Conservation (phyloP, 2,113 vertebrate genomes). For the Noctilio leporinus region DNA sequence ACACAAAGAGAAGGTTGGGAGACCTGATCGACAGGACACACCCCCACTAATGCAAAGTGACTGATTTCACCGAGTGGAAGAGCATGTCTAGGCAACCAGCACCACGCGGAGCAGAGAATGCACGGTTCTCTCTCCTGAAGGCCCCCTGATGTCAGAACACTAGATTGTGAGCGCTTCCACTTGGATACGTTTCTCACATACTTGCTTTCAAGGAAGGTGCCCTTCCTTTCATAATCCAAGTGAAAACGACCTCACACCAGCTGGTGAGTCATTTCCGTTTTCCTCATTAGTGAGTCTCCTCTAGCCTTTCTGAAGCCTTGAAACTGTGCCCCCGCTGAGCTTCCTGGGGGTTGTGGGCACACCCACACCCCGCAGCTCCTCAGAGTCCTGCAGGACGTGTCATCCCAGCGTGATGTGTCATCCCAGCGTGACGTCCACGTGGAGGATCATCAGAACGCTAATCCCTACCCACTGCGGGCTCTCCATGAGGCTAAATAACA, state of each 20-base stretch:
- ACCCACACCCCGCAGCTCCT: neutral
- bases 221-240: neutral
- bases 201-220: neutral
- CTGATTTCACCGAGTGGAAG: slow-evolving; percentile 27
- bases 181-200: neutral
- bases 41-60: neutral
- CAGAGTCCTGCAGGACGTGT: neutral
- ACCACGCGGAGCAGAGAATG: neutral
- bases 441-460: neutral
- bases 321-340: neutral
- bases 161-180: neutral
- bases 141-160: neutral
- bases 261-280: neutral
- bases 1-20: neutral
- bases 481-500: neutral
- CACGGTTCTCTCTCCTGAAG: neutral
- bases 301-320: neutral
- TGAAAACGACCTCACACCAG: neutral
- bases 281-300: neutral
- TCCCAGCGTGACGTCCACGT: no score
- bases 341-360: neutral
- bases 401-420: neutral
- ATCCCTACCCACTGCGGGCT: neutral
- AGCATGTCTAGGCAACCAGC: neutral
- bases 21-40: neutral